Percentiles rank a stretch among this genome's conserved stretches.
These are phyloP conservation scores for Lichenostomus cassidix DNA, from an alignment of 2,113 vertebrate species.

Conservation along the genomic window DNA sequence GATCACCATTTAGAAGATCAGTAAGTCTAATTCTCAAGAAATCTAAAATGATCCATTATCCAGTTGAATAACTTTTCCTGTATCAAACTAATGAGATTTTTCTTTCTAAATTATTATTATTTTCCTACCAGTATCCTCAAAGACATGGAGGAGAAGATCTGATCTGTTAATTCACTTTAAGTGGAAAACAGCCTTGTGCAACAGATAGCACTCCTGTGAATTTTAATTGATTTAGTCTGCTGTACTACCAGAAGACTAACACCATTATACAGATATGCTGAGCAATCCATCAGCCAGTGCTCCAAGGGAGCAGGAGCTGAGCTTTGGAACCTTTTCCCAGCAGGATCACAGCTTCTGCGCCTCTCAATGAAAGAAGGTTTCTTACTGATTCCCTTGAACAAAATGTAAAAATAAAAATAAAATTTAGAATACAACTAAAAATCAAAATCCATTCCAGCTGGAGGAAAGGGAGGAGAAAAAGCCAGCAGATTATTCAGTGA, in stretches of 20 bases:
- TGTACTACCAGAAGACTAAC: conserved; percentile 5
- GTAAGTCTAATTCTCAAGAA: not conserved
- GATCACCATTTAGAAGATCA: not conserved
- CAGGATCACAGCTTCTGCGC: not conserved
- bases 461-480: not conserved
- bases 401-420: not conserved
- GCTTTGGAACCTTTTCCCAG: not conserved
- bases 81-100: not conserved
- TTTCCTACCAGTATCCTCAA: not conserved
- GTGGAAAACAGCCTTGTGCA: not conserved
- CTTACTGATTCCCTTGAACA: not conserved
- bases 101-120: not conserved
- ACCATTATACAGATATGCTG: not conserved
- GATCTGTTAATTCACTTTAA: not conserved
- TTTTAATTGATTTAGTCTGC: conserved; percentile 49
- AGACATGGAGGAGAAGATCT: not conserved
- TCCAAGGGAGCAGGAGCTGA: not conserved
- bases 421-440: not conserved
- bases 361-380: not conserved
- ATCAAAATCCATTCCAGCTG: not conserved
- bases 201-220: conserved; percentile 3
- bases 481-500: not conserved
- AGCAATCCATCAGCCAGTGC: conserved; percentile 16
- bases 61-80: not conserved
- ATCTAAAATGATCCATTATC: not conserved